Evolutionary conservation across 2,888 invertebrate species (phyloP).

Genomic region (Rosalia funebris): DNA sequence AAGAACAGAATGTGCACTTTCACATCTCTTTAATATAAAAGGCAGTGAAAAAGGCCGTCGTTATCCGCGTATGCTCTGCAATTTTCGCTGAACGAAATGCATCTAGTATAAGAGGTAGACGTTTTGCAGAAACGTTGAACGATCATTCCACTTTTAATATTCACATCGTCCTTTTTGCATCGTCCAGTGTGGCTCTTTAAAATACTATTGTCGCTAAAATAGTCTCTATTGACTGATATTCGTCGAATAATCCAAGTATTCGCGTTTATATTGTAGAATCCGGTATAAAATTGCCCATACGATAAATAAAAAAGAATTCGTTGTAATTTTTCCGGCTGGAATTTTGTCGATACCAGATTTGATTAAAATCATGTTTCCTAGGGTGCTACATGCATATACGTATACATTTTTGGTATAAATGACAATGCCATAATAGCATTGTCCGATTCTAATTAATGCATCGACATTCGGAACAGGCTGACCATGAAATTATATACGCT

Average conservation of each 20-base stretch:
- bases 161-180: neutral
- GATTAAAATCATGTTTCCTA: slow-evolving; percentile 4
- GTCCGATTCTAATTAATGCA: slow-evolving; percentile 12
- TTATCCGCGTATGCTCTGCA: slow-evolving; percentile 1
- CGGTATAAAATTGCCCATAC: neutral
- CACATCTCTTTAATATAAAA: slow-evolving; percentile 15
- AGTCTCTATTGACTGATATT: too few relatives aligned
- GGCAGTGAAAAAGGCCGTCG: slow-evolving; percentile 4
- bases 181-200: neutral
- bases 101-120: neutral
- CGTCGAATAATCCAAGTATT: neutral
- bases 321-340: neutral
- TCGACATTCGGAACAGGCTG: neutral
- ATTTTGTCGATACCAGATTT: neutral
- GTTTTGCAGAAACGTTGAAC: neutral
- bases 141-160: slow-evolving; percentile 10
- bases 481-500: neutral
- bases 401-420: neutral
- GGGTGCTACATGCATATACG: neutral
- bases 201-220: neutral
- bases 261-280: neutral
- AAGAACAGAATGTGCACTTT: slow-evolving; percentile 14
- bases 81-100: slow-evolving; percentile 6
- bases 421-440: slow-evolving; percentile 5
- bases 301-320: neutral